These are phyloP conservation scores for Asarcornis scutulata DNA, from an alignment of 2,113 vertebrate genomes.

Conservation along the genomic window DNA sequence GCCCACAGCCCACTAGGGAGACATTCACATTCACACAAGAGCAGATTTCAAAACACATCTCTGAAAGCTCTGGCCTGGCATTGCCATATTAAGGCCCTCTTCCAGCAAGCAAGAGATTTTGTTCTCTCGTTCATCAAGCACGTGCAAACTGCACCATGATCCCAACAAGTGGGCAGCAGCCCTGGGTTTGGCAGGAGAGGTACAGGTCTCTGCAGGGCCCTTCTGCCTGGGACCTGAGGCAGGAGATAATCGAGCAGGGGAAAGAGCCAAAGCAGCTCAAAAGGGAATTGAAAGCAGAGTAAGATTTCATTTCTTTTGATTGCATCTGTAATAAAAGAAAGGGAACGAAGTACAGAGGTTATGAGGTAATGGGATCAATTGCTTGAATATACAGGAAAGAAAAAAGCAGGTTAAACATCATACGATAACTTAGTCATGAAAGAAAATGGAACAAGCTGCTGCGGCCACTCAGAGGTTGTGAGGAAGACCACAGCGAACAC, in stretches of 20 bases:
- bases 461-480: not conserved
- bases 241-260: not conserved
- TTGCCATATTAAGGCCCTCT: accelerated
- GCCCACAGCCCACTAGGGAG: not conserved
- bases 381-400: not conserved
- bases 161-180: not conserved
- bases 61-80: not conserved
- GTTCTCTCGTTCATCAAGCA: not conserved
- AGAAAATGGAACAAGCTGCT: not conserved
- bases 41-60: not conserved
- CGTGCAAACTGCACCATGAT: not conserved
- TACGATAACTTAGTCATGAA: not conserved
- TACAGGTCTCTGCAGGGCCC: not conserved
- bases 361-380: not conserved
- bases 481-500: accelerated
- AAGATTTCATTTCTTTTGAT: not conserved
- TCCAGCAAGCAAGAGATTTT: not conserved
- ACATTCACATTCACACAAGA: not conserved
- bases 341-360: not conserved
- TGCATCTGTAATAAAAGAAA: not conserved
- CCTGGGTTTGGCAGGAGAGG: not conserved
- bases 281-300: not conserved
- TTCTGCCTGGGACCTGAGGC: not conserved
- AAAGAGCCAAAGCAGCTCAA: not conserved
- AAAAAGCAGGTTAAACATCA: not conserved